Conservation (phyloP, 2,888 invertebrate genomes). For the Pollenia labialis region DNA sequence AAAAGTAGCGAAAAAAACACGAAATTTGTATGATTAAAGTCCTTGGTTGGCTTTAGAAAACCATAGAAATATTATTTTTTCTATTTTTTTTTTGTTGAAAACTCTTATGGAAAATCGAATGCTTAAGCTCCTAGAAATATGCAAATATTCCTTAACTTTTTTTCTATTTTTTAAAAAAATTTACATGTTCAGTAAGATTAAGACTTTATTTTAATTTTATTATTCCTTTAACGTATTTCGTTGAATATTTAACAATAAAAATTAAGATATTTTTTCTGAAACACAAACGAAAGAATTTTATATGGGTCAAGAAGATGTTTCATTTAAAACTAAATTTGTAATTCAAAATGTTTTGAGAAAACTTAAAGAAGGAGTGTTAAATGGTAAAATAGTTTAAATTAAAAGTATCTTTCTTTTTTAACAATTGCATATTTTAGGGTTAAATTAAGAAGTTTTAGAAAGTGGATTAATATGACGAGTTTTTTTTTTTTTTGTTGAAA, state of each 20-base stretch:
- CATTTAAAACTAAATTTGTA: constrained; percentile 34
- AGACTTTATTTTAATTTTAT: constrained; percentile 14
- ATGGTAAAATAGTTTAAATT: constrained; percentile 53
- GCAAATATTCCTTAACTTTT: constrained; percentile 54
- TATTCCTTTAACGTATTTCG: constrained; percentile 39
- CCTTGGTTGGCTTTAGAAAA: constrained; percentile 66
- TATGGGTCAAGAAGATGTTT: constrained; percentile 67
- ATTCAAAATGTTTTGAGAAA: constrained; percentile 30
- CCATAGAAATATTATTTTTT: constrained; percentile 9
- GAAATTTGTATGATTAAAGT: constrained; percentile 70
- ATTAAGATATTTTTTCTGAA: constrained; percentile 33
- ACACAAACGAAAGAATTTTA: constrained; percentile 36
- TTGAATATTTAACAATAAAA: constrained; percentile 67
- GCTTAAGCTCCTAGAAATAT: constrained; percentile 61
- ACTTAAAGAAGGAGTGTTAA: constrained; percentile 27
- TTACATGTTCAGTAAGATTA: constrained; percentile 57
- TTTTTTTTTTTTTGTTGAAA: neutral
- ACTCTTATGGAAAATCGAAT: constrained; percentile 49
- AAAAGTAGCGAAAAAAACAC: constrained; percentile 35
- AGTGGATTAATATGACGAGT: neutral
- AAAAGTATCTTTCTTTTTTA: constrained; percentile 5
- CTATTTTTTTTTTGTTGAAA: constrained; percentile 16
- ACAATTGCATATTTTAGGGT: constrained; percentile 17
- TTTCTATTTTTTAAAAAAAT: constrained; percentile 14
- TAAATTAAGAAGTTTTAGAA: constrained; percentile 25